These are phyloP conservation scores for Diarsia brunnea DNA, from an alignment of 2,888 invertebrate species.

Conservation along the genomic window DNA sequence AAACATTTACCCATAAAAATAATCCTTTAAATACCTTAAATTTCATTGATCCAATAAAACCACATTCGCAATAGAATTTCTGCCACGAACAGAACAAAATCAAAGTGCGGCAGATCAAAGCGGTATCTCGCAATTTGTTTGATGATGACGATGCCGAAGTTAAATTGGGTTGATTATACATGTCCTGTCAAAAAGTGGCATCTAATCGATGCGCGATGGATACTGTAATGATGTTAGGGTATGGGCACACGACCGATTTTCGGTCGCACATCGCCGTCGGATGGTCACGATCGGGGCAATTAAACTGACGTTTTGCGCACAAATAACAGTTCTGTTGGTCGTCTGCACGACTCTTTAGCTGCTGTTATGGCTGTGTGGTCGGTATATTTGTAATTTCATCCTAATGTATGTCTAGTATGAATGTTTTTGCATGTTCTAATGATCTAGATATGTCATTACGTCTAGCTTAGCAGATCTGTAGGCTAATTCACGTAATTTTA, in stretches of 20 bases:
- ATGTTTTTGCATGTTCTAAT: constrained; percentile 19
- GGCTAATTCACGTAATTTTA: too few species aligned
- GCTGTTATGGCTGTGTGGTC: constrained; percentile 37
- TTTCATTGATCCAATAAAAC: constrained; percentile 29
- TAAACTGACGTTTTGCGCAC: constrained; percentile 52
- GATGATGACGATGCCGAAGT: constrained; percentile 54
- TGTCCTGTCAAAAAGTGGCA: constrained; percentile 53
- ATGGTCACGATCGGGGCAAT: constrained; percentile 53
- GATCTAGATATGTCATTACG: constrained; percentile 9
- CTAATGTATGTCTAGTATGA: constrained; percentile 12
- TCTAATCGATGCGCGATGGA: constrained; percentile 53
- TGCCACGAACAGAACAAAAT: constrained; percentile 52
- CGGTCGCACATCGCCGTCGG: constrained; percentile 20
- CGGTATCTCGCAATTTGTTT: constrained; percentile 43
- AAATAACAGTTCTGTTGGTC: constrained; percentile 48
- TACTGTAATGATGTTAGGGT: constrained; percentile 45
- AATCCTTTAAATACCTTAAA: constrained; percentile 5
- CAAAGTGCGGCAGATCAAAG: constrained; percentile 63
- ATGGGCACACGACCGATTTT: constrained; percentile 25
- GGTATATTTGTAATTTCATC: constrained; percentile 28
- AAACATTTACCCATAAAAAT: constrained; percentile 8
- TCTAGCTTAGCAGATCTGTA: neutral
- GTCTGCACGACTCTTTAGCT: constrained; percentile 39
- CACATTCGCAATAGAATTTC: constrained; percentile 39
- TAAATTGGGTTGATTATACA: constrained; percentile 62